Percentiles rank a stretch among this genome's conserved stretches.
Conservation (phyloP, 2,113 vertebrate genomes). For the Erinaceus europaeus region DNA sequence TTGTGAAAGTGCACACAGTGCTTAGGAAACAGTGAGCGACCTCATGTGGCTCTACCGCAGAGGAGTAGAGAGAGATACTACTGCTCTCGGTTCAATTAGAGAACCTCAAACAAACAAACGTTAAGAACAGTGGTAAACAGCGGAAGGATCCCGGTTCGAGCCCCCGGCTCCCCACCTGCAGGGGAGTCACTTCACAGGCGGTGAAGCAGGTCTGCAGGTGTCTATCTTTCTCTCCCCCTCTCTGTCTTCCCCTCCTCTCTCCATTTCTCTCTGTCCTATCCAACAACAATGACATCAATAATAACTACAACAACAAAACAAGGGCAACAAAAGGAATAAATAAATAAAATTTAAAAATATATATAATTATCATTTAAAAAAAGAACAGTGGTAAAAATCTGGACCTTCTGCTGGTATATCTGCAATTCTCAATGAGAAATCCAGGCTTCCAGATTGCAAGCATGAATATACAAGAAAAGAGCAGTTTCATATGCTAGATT, state of each 20-base stretch:
- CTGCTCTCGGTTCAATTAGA: neutral
- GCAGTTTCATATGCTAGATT: neutral
- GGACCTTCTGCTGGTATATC: neutral
- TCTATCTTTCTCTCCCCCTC: too few relatives aligned
- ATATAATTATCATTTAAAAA: too few relatives aligned
- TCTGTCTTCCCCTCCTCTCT: too few relatives aligned
- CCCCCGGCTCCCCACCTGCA: too few relatives aligned
- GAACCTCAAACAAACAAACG: neutral
- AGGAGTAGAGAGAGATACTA: neutral
- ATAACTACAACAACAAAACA: too few relatives aligned
- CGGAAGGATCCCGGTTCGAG: too few relatives aligned
- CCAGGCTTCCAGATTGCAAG: neutral
- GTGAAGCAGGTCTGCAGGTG: too few relatives aligned
- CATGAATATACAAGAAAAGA: constrained; percentile 14
- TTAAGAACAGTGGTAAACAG: neutral
- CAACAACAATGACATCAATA: too few relatives aligned
- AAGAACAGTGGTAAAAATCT: neutral
- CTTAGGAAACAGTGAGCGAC: neutral
- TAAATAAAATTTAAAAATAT: too few relatives aligned
- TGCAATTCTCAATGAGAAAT: neutral
- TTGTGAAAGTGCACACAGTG: neutral
- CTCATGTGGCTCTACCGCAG: neutral
- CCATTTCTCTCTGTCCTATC: too few relatives aligned
- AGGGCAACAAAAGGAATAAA: too few relatives aligned
- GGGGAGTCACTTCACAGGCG: too few relatives aligned